Conservation (phyloP, 2,113 vertebrate genomes). For the Crotalus helleri region DNA sequence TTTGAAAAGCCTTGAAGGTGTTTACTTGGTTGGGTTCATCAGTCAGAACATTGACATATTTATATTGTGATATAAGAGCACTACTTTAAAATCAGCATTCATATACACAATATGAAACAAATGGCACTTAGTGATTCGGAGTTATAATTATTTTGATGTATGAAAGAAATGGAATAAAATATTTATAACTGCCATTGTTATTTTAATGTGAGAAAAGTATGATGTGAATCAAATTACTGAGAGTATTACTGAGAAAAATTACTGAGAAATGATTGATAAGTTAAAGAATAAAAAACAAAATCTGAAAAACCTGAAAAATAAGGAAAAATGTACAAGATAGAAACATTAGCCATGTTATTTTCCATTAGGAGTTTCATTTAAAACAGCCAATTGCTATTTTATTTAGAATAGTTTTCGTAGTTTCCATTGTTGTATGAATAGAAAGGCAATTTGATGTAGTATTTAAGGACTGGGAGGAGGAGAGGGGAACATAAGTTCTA, state of each 20-base stretch:
- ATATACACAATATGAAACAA: not conserved
- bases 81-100: not conserved
- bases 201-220: not conserved
- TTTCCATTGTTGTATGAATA: not conserved
- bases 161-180: not conserved
- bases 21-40: too few relatives aligned
- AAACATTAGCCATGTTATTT: constrained; percentile 6
- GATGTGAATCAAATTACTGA: not conserved
- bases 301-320: not conserved
- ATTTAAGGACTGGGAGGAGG: not conserved
- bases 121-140: not conserved
- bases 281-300: not conserved
- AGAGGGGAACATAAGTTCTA: not conserved
- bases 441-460: not conserved
- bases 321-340: not conserved
- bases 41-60: not conserved
- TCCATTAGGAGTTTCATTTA: not conserved
- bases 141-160: constrained; percentile 4
- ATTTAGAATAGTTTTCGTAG: not conserved
- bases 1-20: too few relatives aligned
- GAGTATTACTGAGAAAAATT: not conserved
- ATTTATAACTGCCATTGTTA: not conserved
- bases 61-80: not conserved
- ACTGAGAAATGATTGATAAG: not conserved
- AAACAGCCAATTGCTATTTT: not conserved